Conservation (phyloP, 2,888 invertebrate genomes). For the Euplexia lucipara region DNA sequence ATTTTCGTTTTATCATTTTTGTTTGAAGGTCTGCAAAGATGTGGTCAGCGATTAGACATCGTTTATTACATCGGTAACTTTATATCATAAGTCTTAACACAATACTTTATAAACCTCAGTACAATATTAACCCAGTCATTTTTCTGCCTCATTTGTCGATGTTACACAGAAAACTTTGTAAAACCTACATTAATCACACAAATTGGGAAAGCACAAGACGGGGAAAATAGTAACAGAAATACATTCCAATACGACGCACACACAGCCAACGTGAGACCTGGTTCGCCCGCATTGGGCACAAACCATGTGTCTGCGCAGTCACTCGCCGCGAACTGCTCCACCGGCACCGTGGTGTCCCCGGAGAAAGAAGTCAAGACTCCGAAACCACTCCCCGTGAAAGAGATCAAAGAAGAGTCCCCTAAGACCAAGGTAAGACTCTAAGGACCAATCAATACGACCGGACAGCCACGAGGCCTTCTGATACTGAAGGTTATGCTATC, state of each 20-base stretch:
- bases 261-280: slow-evolving; percentile 82
- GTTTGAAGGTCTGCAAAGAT: slow-evolving; percentile 60
- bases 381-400: slow-evolving; percentile 66
- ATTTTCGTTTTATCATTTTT: slow-evolving; percentile 53
- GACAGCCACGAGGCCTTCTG: slow-evolving; percentile 49
- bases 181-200: slow-evolving; percentile 53
- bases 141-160: slow-evolving; percentile 29
- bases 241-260: slow-evolving; percentile 54
- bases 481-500: slow-evolving; percentile 46
- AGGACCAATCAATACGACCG: slow-evolving; percentile 56
- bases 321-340: slow-evolving; percentile 69
- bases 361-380: slow-evolving; percentile 65
- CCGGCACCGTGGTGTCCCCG: slow-evolving; percentile 60
- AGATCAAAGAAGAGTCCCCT: slow-evolving; percentile 58
- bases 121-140: slow-evolving; percentile 33
- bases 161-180: slow-evolving; percentile 53
- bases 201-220: slow-evolving; percentile 40
- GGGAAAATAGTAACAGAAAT: slow-evolving; percentile 48
- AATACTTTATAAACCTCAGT: slow-evolving; percentile 30
- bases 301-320: slow-evolving; percentile 72
- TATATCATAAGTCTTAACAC: slow-evolving; percentile 49
- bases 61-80: slow-evolving; percentile 57
- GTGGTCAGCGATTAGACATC: slow-evolving; percentile 63
- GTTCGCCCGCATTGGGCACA: slow-evolving; percentile 76
- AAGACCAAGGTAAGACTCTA: slow-evolving; percentile 68